A percentile compares a stretch with the other conserved stretches of the same genome.
Conservation (phyloP, 2,888 invertebrate species). For the Sphaeridia pumilis region DNA sequence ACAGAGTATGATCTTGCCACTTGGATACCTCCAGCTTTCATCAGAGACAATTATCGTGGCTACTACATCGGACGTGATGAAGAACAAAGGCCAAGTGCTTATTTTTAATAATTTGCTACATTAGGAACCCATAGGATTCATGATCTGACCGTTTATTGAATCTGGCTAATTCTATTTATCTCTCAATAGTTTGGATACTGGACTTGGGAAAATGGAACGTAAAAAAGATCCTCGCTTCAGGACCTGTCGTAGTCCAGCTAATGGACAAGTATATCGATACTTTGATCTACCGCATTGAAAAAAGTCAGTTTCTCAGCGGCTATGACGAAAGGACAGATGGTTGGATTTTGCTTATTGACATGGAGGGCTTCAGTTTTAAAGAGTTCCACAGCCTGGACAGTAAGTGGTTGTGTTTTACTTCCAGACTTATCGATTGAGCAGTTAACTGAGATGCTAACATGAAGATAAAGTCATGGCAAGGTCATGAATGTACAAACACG, state of each 20-base stretch:
- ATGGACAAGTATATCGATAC: neutral
- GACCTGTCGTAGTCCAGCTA: neutral
- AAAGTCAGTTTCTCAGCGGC: neutral
- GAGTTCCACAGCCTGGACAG: constrained; percentile 1
- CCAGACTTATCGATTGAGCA: no score
- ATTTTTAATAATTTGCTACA: no score
- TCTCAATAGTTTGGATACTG: neutral
- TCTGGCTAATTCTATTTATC: neutral
- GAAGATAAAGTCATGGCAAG: no score
- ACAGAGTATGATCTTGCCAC: neutral
- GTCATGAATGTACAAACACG: no score
- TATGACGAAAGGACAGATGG: neutral
- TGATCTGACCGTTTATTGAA: no score
- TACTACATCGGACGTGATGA: neutral
- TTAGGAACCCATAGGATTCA: no score
- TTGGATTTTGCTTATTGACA: neutral
- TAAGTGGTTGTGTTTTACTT: neutral
- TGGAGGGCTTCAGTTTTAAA: neutral
- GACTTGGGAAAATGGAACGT: neutral
- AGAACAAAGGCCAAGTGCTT: neutral
- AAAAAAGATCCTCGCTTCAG: neutral
- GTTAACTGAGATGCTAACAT: no score
- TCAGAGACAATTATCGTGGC: neutral
- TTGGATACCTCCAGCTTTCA: neutral
- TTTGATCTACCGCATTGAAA: neutral